Evolutionary conservation across 2,888 invertebrate species (phyloP), one percentile per base, ranked within the genome.

Genomic region (Pollenia angustigena): DNA sequence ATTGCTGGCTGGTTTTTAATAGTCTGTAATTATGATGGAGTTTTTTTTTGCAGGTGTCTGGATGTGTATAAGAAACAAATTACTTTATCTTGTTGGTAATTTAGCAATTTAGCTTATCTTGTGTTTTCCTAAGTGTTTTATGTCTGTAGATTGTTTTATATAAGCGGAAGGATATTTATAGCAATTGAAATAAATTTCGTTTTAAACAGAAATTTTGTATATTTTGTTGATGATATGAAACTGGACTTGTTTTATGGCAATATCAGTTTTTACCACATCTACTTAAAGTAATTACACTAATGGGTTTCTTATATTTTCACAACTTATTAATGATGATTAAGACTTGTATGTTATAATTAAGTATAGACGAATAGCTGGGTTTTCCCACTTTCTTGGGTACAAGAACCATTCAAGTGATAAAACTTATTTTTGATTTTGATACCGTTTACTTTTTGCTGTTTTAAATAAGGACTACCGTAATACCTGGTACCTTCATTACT

Each of bases 101-200:
- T 74, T 46, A 46, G 54, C 50, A 69, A 44, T 58, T 81, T 46
- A 56, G 62, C 62, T 71, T 68, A 58, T 81, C 50, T 64, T 9
- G 7, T 54, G 14, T 46, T 50, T 69, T 50, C 11, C 23, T 54
- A 62, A 69, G 48, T 71, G 76, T 32, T 16, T 66, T 40, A n/a
- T 64, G 16, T 42, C 52, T 64, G 2, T 42, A 4, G 52, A 7
- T 74, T 40, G 32, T 62, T 69, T 79, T 62, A 52, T 23, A 60
- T 42, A 68, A 78, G 78, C 78, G 78, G 78, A 78, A 78, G 78
- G 68, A 78, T 68, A 78, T 50, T 58, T 42, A 18, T 11, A 69
- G n/a, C 1, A 50, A 42, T 52, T 23, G 48, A 11, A 40, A 58
- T 18, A 48, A 11, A 40, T 48, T 58, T 32, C 7, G 10, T 12